Percentiles rank a stretch among this genome's conserved stretches.
phyloP scores from a whole-genome alignment of 2,113 vertebrate genomes.

The Scytalopus superciliaris region DNA sequence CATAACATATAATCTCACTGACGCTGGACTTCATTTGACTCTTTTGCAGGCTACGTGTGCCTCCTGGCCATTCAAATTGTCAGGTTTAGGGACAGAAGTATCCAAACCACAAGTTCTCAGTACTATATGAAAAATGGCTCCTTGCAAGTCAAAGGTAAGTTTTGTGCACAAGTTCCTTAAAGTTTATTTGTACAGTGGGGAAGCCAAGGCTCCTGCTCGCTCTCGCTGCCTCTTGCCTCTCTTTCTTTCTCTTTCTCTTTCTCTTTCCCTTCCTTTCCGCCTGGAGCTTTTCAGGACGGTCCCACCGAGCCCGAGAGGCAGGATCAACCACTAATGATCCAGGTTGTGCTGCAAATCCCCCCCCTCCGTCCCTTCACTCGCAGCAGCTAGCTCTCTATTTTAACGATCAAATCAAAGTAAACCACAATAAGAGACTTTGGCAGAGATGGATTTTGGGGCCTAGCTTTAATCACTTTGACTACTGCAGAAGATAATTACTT shows the following conservation, averaged over 20 bases:
- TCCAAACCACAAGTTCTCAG: conserved; percentile 79
- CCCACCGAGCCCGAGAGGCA: conserved; percentile 43
- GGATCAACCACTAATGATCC: conserved; percentile 16
- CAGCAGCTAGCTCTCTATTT: conserved; percentile 56
- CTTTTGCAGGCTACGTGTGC: conserved; percentile 92
- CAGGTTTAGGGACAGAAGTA: conserved; percentile 82
- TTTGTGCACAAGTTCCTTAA: conserved; percentile 73
- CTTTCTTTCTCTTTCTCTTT: conserved; percentile 11
- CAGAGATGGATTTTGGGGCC: conserved; percentile 74
- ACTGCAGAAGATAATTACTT: conserved; percentile 77
- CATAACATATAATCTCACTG: conserved; percentile 99
- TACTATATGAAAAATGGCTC: conserved; percentile 81
- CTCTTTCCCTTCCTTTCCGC: neutral
- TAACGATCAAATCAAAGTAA: conserved; percentile 65
- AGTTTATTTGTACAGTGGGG: conserved; percentile 74
- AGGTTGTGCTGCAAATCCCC: conserved; percentile 33
- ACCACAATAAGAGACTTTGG: conserved; percentile 59
- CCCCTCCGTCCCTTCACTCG: neutral
- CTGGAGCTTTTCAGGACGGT: conserved; percentile 37
- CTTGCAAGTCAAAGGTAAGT: conserved; percentile 88
- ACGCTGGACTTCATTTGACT: conserved; percentile 96
- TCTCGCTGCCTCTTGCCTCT: conserved; percentile 1
- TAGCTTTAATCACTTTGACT: conserved; percentile 75
- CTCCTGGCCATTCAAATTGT: conserved; percentile 87
- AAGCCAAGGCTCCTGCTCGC: conserved; percentile 33